Base-by-base conservation (phyloP, 2,797 vertebrate genomes). In the Sebastes nivosus region DNA sequence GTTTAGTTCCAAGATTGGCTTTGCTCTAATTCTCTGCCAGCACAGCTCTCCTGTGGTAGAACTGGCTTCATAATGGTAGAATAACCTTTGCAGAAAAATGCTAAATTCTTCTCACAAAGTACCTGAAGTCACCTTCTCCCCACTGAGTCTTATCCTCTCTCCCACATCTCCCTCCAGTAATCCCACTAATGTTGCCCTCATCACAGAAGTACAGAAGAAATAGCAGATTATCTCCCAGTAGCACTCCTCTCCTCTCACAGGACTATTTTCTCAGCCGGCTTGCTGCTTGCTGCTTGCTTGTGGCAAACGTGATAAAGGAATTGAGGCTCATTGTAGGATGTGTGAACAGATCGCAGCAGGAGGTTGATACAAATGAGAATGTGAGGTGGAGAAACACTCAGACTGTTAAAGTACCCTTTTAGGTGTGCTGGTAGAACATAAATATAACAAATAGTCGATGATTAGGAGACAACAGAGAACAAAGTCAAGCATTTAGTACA, bases 281-380 rank as follows among this genome's bases (percentile, higher is more conserved):
- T 1, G 34, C 34, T 36, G 34, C 36, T 14, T 38, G 36, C 36
- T 38, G 30, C 25, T 73, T 6, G 25, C 67, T 34, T 58, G 9
- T 61, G 50, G 32, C 46, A 58, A 72, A 72, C 12, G n/a, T 8
- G 68, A 63, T 46, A 8, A 57, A 59, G 52, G 13, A 42, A 38
- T 72, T 68, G n/a, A 1, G 16, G 29, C 42, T 77, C 30, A 64
- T 16, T 83, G 63, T 13, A 20, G 22, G 55, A 82, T 12, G 46
- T 77, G 36, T 63, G 55, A 77, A 36, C 60, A 69, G 77, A 78
- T 67, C 36, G 11, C 61, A 71, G 66, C 66, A 22, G 63, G 54
- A 69, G 32, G 60, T 29, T 30, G 77, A 74, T n/a, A 54, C 58
- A 85, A 67, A 78, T 57, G 20, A 38, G 72, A 54, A 10, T 25